phyloP scores from a whole-genome alignment of 2,797 vertebrate genomes.

The Poecilia picta region DNA sequence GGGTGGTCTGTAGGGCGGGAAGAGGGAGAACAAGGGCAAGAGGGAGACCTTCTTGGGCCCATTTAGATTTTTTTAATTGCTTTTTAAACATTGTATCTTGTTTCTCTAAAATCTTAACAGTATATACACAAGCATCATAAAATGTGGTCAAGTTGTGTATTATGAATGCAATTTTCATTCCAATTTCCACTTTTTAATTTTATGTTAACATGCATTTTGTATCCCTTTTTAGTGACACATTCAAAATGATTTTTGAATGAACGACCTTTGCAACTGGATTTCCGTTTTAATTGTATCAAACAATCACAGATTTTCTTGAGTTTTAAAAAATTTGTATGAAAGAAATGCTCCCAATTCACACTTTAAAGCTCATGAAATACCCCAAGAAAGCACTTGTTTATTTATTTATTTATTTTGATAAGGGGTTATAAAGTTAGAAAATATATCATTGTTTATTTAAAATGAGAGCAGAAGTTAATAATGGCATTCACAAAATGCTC shows the following conservation, averaged over 20 bases:
- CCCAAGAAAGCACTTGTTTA: no score
- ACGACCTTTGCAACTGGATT: neutral
- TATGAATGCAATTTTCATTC: neutral
- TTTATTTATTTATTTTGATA: neutral
- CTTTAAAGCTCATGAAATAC: neutral
- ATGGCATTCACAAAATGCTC: neutral
- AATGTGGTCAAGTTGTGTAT: neutral
- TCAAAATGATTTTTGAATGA: neutral
- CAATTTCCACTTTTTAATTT: neutral
- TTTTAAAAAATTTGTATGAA: neutral
- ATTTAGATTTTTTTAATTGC: neutral
- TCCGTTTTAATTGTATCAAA: neutral
- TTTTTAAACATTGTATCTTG: neutral
- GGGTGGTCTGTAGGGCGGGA: conserved; percentile 56
- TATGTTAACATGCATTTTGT: neutral
- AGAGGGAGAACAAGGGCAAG: conserved; percentile 8
- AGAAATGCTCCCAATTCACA: no score
- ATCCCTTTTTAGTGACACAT: neutral
- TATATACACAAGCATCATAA: neutral
- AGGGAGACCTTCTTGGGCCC: neutral
- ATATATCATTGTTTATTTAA: neutral
- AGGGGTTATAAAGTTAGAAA: neutral
- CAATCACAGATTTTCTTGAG: neutral
- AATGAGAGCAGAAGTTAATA: neutral
- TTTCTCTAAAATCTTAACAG: neutral